Evolutionary conservation across 2,888 invertebrate genomes (phyloP), one percentile per base, ranked within the genome.

Genomic region (Clistopyga incitator): DNA sequence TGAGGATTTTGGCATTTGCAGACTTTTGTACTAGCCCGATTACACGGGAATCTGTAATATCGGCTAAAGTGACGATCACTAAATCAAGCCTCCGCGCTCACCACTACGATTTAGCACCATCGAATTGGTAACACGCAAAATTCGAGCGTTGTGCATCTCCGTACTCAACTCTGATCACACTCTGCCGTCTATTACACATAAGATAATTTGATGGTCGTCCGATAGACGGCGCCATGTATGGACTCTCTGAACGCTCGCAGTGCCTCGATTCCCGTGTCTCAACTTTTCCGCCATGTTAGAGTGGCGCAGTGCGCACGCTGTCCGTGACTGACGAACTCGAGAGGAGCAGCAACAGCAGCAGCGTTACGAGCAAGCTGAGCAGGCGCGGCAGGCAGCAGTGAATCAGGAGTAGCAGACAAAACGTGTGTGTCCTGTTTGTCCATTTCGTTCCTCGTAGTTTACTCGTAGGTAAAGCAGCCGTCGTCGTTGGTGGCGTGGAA

Each of bases 231-330:
- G 74, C 61, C 64, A 74, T 29, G 8, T 0, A 47, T 4, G 15
- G 0, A 23, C n/a, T 15, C 13, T 1, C 2, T 0, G 15, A 56
- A 20, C 34, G 42, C 20, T 45, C 29, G n/a, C 23, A 23, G 23
- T 38, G 38, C 29, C 34, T 47, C 20, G 20, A 3, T 20, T 47
- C 38, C 54, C 47, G 64, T 64, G 74, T 74, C 61, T 20, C 20
- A 64, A 75, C 38, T 64, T 50, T 50, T 64, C 77, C 77, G 77
- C 81, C 77, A 81, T 77, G 59, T 81, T 75, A 50, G 79, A 50
- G 45, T 72, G 74, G 74, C 79, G 79, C 79, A 79, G 29, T 83
- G 83, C 83, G 83, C 83, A 83, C 20, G 64, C 38, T 38, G 38
- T 65, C 64, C 79, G 75, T 15, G 47, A 50, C 71, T 65, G 71